Evolutionary conservation across 2,888 invertebrate species (phyloP), one percentile per base, ranked within the genome.

Genomic region (Willowsia nigromaculata): DNA sequence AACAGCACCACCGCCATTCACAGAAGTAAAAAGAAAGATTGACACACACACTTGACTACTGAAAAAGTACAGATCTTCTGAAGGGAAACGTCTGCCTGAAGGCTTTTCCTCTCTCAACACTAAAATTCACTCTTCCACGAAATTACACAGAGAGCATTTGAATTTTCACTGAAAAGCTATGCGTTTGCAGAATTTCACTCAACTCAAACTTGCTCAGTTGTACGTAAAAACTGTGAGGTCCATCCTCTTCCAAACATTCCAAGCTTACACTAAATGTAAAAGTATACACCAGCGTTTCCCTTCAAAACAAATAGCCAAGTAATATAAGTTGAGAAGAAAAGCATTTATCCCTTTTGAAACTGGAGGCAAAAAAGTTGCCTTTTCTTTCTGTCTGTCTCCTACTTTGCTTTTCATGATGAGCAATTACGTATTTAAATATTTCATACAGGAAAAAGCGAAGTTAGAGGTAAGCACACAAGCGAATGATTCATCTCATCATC

Each of bases 391-490:
- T 62, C 30, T 56, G 9, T 25, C 25, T 56, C 25, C 22, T 3
- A 22, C 25, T 62, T 62, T 62, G 62, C n/a, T n/a, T n/a, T n/a
- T n/a, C n/a, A 62, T 62, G 62, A 62, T 27, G 30, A 62, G 62
- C 62, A 62, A 62, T 62, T 62, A 62, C 62, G 30, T 62, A 62
- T 62, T 62, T 62, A 62, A 62, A 62, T 62, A 62, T 62, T 62
- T 62, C 30, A 62, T 56, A 18, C 27, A 30, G 62, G 30, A 56
- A 22, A 56, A 27, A 62, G 30, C 30, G 27, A 25, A 56, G 25
- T 6, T 6, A 18, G 50, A 22, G 56, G 22, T 13, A 62, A 13
- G 30, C 15, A 62, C 13, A 13, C 30, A 30, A 9, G 62, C 4
- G 30, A 30, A 62, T 62, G 30, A 62, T 62, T 62, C 62, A 62